These are phyloP conservation scores for Heterotis niloticus DNA, from an alignment of 2,113 vertebrate species.

Conservation along the genomic window DNA sequence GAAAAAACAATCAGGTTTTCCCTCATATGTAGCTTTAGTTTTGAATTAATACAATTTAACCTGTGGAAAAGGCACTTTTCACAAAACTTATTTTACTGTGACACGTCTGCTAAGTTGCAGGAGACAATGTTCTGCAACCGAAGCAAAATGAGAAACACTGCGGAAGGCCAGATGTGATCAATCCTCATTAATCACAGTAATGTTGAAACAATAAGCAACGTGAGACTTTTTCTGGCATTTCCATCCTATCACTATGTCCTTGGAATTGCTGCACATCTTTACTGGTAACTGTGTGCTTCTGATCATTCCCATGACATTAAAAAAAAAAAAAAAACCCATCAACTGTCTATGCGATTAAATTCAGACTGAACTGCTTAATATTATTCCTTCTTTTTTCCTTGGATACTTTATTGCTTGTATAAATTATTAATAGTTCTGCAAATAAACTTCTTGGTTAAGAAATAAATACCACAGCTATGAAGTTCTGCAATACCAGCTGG, in stretches of 20 bases:
- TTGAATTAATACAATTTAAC: not conserved
- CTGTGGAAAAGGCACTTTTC: not conserved
- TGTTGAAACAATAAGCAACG: not conserved
- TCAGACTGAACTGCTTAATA: not conserved
- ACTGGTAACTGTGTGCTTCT: slow-evolving; percentile 13
- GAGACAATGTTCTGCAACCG: not conserved
- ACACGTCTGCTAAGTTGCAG: not conserved
- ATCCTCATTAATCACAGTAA: not conserved
- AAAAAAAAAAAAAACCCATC: slow-evolving; percentile 21
- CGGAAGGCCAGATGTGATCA: not conserved
- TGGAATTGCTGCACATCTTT: not conserved
- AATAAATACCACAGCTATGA: not conserved
- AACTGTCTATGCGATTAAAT: not conserved
- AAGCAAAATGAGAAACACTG: not conserved
- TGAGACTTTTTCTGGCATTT: not conserved
- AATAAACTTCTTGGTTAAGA: slow-evolving; percentile 21
- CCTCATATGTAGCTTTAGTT: not conserved
- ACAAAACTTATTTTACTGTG: not conserved
- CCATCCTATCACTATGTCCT: not conserved
- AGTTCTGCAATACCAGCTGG: not conserved
- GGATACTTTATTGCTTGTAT: not conserved
- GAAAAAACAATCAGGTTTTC: too few relatives aligned
- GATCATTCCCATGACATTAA: slow-evolving; percentile 24
- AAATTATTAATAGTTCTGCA: not conserved
- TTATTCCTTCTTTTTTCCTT: not conserved